phyloP scores from a whole-genome alignment of 1,140 invertebrate genomes.

The Penaeus chinensis region DNA sequence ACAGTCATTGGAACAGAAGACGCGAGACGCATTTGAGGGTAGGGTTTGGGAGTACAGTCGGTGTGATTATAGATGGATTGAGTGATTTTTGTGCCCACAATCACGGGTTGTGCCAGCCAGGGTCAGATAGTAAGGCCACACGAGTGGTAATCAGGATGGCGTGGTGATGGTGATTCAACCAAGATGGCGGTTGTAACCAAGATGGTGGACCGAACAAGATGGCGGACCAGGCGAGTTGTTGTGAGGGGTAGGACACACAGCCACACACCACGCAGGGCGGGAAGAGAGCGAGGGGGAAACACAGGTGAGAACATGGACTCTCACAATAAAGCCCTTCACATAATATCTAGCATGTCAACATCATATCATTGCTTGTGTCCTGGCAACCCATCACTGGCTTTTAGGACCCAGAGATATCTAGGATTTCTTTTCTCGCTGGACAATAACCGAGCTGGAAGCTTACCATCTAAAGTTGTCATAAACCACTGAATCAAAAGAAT shows the following conservation, averaged over 20 bases:
- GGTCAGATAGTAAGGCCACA: constrained; percentile 51
- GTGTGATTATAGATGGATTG: constrained; percentile 25
- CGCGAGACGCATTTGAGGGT: constrained; percentile 11
- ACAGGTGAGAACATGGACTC: constrained; percentile 53
- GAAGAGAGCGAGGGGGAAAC: constrained; percentile 61
- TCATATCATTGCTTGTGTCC: constrained; percentile 34
- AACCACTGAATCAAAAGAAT: not conserved
- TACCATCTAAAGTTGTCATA: not conserved
- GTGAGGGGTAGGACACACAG: constrained; percentile 57
- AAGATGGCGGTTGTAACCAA: constrained; percentile 48
- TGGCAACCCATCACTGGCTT: constrained; percentile 23
- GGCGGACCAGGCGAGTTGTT: constrained; percentile 58
- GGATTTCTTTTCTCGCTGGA: constrained; percentile 18
- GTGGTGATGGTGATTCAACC: constrained; percentile 53
- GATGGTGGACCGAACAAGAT: constrained; percentile 53
- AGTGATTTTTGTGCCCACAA: constrained; percentile 58
- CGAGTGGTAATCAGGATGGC: constrained; percentile 50
- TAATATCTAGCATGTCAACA: constrained; percentile 44
- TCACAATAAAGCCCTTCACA: constrained; percentile 45
- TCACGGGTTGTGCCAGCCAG: constrained; percentile 57
- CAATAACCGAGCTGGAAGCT: constrained; percentile 3
- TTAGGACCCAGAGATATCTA: constrained; percentile 39
- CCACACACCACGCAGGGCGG: constrained; percentile 61
- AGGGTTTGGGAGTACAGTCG: constrained; percentile 40
- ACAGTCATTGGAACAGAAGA: constrained; percentile 33